Percentiles rank a stretch among this genome's conserved stretches.
Evolutionary conservation across 2,797 vertebrate genomes (phyloP).

Genomic region (Channallabes apus): DNA sequence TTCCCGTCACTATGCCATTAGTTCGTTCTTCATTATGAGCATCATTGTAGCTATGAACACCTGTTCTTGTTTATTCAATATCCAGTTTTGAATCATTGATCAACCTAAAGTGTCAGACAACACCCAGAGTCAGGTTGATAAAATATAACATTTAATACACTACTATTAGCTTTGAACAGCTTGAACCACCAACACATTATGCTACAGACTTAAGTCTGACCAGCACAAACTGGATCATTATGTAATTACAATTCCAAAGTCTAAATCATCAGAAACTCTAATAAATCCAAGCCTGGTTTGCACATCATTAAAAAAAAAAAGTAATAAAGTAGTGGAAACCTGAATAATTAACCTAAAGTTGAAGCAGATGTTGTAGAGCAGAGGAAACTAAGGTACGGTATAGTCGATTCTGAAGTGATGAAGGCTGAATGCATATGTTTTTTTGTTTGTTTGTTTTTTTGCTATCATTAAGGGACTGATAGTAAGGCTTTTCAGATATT

Average conservation of each 20-base stretch:
- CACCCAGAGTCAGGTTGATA: neutral
- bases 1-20: neutral
- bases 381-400: neutral
- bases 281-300: neutral
- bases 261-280: neutral
- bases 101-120: neutral
- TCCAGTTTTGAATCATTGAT: neutral
- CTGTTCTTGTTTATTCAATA: neutral
- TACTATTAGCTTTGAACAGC: neutral
- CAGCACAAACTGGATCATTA: neutral
- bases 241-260: slow-evolving; percentile 2
- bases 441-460: neutral
- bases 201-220: neutral
- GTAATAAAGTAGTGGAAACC: neutral
- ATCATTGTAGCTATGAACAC: neutral
- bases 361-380: neutral
- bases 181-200: neutral
- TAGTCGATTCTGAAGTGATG: neutral
- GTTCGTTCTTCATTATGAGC: neutral
- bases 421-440: neutral
- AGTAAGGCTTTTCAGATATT: neutral
- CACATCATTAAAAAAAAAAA: neutral
- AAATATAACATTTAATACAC: neutral
- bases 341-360: neutral
- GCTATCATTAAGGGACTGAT: neutral